Base-by-base conservation (phyloP, 2,113 vertebrate species). In the Sorex araneus region DNA sequence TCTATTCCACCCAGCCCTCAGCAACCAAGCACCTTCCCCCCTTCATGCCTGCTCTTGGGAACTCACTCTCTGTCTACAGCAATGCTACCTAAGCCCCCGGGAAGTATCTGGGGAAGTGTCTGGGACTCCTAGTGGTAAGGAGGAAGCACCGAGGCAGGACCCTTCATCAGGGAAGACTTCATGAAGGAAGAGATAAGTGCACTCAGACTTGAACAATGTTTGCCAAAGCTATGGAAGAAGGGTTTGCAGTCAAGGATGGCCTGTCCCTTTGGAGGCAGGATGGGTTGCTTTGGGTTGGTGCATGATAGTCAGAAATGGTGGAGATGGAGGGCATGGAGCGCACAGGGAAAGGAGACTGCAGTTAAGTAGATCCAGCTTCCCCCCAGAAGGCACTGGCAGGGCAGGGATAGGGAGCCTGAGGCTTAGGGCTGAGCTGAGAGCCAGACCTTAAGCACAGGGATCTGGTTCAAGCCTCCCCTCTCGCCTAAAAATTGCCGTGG, bases 231-330 rank as follows among this genome's bases (percentile, higher is more conserved):
- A 10, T 12, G 54, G 79, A 25, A 50, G 45, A 50, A 73, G 45
- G 4, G 3, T 6, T 69, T 60, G 40, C n/a, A 4, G 11, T 79
- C 64, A 36, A 25, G 50, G 50, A 6, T 28, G 23, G 4, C 3
- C 36, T 40, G 28, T 1, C 64, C 77, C 45, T 70, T 74, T 63
- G 40, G 25, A 47, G 67, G 21, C 5, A 0, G 13, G 34, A 5
- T 25, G 66, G 7, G 3, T 63, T 40, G 13, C 18, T 60, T 34
- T 0, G 3, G n/a, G 25, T 10, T 11, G 10, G n/a, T 63, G 12
- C 27, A 0, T 73, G 66, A 11, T 19, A 3, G 1, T 5, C 1
- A 36, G 40, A 43, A 3, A 11, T 3, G 28, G 27, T 5, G 12
- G 57, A 34, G 43, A 36, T 8, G 19, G 4, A 76, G 2, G 43